Base-by-base conservation (phyloP, 2,888 invertebrate genomes). In the Orthosia cruda region DNA sequence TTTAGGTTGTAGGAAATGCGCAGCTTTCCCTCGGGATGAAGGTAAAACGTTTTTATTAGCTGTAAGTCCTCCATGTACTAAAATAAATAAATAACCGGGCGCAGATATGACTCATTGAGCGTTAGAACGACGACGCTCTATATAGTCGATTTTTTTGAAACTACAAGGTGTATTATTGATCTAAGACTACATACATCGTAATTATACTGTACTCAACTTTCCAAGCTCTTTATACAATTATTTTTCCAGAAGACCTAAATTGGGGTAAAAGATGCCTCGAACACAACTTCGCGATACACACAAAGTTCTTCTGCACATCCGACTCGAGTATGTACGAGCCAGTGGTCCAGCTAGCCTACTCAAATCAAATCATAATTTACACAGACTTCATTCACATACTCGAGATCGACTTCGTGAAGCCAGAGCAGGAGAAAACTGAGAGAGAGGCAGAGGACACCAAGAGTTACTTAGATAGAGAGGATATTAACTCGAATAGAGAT, bases 271-370 rank as follows among this genome's bases (percentile, higher is more conserved):
- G 98, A 87, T 99, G 99, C 92, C 96, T 99, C 74, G 98, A 98
- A 91, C 99, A 99, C 93, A 99, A 99, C 91, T 98, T 99, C 87
- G 99, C 99, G 63, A 98, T 99, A 83, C 99, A 99, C 94, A 99
- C 99, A 86, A 98, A 98, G 92, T 99, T 99, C 93, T 98, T 98
- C 91, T 98, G 99, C 87, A 98, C 98, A n/a, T 98, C 98, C 61
- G 98, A 99, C 66, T 98, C 98, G 88, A 99, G 98, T 45, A 97
- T 97, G 93, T 98, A 98, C 89, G 97, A 98, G 87, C 98, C 98
- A 0, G 97, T 97, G 13, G 97, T 98, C 5, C 98, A 98, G 90
- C 95, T 98, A 63, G 97, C 97, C 13, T 98, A 98, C 89, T 97
- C 97, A 67, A 98, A 98, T 87, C 97, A 98, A 87, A 98, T 98